A percentile compares a stretch with the other conserved stretches of the same genome.
These are phyloP conservation scores for Caenorhabditis sinica DNA, from an alignment of 2,888 invertebrate genomes.

Conservation along the genomic window DNA sequence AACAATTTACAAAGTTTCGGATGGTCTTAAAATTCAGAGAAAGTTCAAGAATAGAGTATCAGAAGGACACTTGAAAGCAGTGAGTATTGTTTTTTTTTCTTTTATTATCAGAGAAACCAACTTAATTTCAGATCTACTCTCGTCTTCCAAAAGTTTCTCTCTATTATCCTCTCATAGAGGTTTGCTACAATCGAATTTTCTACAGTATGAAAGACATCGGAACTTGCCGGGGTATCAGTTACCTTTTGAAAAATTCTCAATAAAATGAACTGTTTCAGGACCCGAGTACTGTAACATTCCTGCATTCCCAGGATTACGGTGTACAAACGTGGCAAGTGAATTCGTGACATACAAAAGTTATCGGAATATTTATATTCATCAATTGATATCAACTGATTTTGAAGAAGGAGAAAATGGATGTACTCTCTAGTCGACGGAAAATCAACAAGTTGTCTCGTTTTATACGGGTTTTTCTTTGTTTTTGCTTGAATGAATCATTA, in stretches of 20 bases:
- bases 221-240: constrained; percentile 67
- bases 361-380: constrained; percentile 66
- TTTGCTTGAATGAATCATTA: background rate
- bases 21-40: constrained; percentile 58
- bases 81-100: background rate
- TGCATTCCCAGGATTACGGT: constrained; percentile 68
- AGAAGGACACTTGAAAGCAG: constrained; percentile 33
- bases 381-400: constrained; percentile 61
- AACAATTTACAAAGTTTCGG: constrained; percentile 51
- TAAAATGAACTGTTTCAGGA: constrained; percentile 43
- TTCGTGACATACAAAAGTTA: constrained; percentile 67
- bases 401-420: constrained; percentile 69
- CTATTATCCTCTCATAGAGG: constrained; percentile 80
- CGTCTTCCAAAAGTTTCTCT: constrained; percentile 73
- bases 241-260: background rate
- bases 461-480: constrained; percentile 33
- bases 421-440: constrained; percentile 35
- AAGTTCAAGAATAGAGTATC: constrained; percentile 56
- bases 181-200: constrained; percentile 81
- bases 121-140: constrained; percentile 63
- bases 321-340: constrained; percentile 67
- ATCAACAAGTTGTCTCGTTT: background rate
- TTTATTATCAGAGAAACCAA: background rate
- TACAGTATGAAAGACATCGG: constrained; percentile 72
- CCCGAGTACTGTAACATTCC: constrained; percentile 75